Percentiles rank a stretch among this genome's conserved stretches.
phyloP scores from a whole-genome alignment of 2,797 vertebrate genomes.

The Heliangelus exortis region DNA sequence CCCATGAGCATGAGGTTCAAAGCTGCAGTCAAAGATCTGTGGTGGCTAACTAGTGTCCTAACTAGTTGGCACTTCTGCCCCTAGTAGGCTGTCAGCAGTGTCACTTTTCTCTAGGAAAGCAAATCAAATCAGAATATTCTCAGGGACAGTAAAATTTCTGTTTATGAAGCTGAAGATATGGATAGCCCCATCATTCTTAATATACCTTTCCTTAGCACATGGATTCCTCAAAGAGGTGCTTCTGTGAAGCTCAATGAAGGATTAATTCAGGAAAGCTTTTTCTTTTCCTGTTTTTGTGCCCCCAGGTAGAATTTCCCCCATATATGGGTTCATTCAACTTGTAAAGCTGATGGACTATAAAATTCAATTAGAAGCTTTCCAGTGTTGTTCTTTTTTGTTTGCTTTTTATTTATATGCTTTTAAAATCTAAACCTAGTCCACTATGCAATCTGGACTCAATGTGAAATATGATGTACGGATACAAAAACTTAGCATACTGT shows the following conservation, averaged over 20 bases:
- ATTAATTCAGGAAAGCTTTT: neutral
- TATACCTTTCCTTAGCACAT: neutral
- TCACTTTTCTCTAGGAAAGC: neutral
- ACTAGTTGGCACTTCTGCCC: neutral
- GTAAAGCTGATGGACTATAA: neutral
- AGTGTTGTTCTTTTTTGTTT: neutral
- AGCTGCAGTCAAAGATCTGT: neutral
- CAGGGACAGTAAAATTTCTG: neutral
- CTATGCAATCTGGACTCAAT: slow-evolving; percentile 37
- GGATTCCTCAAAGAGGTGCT: neutral
- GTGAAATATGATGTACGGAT: slow-evolving; percentile 33
- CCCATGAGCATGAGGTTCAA: neutral
- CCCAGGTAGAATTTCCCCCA: slow-evolving; percentile 10
- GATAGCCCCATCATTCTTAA: neutral
- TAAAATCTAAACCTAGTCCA: slow-evolving; percentile 4
- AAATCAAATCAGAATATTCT: neutral
- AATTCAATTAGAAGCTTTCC: slow-evolving; percentile 29
- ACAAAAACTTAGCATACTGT: slow-evolving; percentile 25
- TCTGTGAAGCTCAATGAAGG: neutral
- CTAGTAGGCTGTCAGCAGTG: neutral
- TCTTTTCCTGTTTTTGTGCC: neutral
- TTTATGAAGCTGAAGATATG: neutral
- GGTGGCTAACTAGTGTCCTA: neutral
- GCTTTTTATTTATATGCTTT: slow-evolving; percentile 13
- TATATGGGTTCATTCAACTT: slow-evolving; percentile 6